Percentiles rank a stretch among this genome's conserved stretches.
Conservation (phyloP, 1,140 invertebrate species). For the Antheraea pernyi region DNA sequence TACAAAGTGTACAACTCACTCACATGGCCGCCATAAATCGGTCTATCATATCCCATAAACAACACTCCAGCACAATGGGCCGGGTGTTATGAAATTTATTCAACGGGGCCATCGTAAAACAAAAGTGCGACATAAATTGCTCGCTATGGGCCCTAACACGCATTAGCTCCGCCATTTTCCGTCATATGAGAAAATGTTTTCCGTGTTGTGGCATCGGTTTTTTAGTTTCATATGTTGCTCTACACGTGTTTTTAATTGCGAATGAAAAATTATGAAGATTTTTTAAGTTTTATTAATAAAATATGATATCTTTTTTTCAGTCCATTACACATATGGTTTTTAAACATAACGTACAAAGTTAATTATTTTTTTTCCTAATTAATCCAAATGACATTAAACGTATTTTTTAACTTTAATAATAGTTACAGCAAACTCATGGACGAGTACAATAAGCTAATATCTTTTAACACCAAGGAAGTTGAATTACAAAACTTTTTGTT, state of each 20-base stretch:
- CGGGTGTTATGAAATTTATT: constrained; percentile 49
- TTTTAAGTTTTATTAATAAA: too few relatives aligned
- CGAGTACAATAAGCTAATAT: too few relatives aligned
- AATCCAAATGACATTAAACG: too few relatives aligned
- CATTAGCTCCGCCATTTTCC: constrained; percentile 58
- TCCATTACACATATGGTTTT: too few relatives aligned
- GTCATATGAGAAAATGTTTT: constrained; percentile 72
- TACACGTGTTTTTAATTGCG: constrained; percentile 27
- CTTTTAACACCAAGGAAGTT: too few relatives aligned
- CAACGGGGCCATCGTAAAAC: constrained; percentile 55
- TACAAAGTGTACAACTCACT: constrained; percentile 2
- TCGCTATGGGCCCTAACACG: constrained; percentile 48
- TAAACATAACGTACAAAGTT: too few relatives aligned
- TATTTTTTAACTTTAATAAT: too few relatives aligned
- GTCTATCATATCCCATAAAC: constrained; percentile 1
- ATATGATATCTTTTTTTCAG: too few relatives aligned
- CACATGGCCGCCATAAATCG: not conserved
- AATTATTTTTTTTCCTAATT: too few relatives aligned
- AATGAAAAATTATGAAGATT: too few relatives aligned
- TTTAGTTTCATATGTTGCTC: constrained; percentile 40
- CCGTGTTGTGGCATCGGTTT: constrained; percentile 37
- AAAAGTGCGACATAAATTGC: constrained; percentile 63
- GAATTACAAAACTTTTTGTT: too few relatives aligned
- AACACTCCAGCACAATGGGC: constrained; percentile 1
- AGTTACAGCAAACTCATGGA: too few relatives aligned